phyloP scores from a whole-genome alignment of 1,140 invertebrate genomes.

The Drosophila elegans region DNA sequence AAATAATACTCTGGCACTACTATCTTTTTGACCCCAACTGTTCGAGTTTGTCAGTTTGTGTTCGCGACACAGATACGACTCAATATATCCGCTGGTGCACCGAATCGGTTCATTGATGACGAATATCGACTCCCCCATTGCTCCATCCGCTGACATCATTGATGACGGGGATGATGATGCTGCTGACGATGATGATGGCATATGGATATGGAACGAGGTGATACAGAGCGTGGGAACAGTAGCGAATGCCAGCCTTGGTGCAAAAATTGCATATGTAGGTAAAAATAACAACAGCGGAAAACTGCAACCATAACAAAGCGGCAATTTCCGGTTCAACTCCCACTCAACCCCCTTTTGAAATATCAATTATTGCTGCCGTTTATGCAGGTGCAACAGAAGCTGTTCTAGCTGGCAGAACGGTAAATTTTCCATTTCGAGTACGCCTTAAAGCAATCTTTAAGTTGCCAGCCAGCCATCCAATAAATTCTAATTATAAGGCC shows the following conservation, averaged over 20 bases:
- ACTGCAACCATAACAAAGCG: constrained; percentile 55
- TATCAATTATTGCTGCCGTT: constrained; percentile 44
- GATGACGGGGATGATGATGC: constrained; percentile 22
- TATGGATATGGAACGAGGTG: constrained; percentile 1
- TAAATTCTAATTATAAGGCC: constrained; percentile 74
- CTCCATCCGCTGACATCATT: constrained; percentile 10
- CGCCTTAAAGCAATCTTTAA: constrained; percentile 44
- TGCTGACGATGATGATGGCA: constrained; percentile 15
- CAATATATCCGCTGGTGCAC: constrained; percentile 76
- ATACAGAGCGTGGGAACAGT: not conserved
- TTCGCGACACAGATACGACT: constrained; percentile 76
- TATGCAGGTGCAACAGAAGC: constrained; percentile 5
- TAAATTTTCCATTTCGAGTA: not conserved
- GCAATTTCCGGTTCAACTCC: constrained; percentile 28
- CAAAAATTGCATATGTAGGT: constrained; percentile 74
- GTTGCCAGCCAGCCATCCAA: constrained; percentile 35
- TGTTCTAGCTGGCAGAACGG: not conserved
- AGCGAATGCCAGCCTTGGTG: constrained; percentile 56
- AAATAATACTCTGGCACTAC: not conserved
- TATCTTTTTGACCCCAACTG: constrained; percentile 2
- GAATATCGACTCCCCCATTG: constrained; percentile 31
- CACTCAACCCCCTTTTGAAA: constrained; percentile 22
- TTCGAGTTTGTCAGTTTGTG: constrained; percentile 22
- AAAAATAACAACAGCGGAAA: constrained; percentile 73
- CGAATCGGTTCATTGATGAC: constrained; percentile 69